Evolutionary conservation across 2,797 vertebrate genomes (phyloP), one percentile per base, ranked within the genome.

Genomic region (Molossus alvarezi): DNA sequence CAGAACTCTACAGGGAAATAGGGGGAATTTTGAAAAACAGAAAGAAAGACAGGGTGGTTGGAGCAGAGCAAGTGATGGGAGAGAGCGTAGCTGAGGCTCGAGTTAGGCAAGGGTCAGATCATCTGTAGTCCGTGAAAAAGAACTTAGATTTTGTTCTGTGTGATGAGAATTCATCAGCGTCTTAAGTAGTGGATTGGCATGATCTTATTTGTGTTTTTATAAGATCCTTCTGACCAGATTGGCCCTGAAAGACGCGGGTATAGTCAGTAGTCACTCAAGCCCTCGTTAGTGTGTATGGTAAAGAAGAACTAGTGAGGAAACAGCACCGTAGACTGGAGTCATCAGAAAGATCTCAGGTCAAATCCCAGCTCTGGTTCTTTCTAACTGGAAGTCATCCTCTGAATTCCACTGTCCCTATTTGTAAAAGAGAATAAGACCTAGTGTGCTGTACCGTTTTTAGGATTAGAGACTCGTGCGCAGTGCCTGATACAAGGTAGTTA

Each of bases 301-400:
- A 55, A 15, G 51, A 62, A 17, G 18, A 75, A 21, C 25, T 0
- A 25, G 27, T 8, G 41, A 82, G 25, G 20, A n/a, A 45, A 1
- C 7, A 29, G 2, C 12, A 0, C 2, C 12, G 33, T 2, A 15
- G 1, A 27, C 23, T 45, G 41, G 71, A 11, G 27, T 85, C 37
- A 88, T 60, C 17, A 69, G 76, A 45, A 1, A 60, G 17, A 51
- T 23, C 37, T 33, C 18, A 5, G 14, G 58, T 81, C 82, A 84
- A 33, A 76, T 48, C 65, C 73, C 45, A 84, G 82, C 21, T 81
- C 81, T n/a, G 9, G 76, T 73, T 90, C 45, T 79, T 94, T 80
- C 83, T 72, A 60, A 55, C 12, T 20, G 13, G 20, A 82, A 25
- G 3, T 65, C 81, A 53, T 69, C 27, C 23, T 93, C 29, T 41